Percentiles rank a stretch among this genome's conserved stretches.
Conservation (phyloP, 1,140 invertebrate genomes). For the Portunus trituberculatus region DNA sequence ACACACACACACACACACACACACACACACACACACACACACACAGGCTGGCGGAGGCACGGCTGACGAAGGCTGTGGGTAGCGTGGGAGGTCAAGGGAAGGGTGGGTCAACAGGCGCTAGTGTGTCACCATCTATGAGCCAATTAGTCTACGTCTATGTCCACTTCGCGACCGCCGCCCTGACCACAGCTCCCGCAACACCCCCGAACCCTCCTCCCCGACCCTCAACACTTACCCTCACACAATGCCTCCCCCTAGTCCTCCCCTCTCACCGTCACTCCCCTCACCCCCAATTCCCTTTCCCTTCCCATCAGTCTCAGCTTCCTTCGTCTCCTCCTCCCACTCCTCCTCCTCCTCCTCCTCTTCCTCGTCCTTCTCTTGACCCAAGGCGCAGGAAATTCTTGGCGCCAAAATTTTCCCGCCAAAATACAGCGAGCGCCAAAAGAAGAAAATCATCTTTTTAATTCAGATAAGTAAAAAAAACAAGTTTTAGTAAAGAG, state of each 20-base stretch:
- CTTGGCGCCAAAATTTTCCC: slow-evolving; percentile 53
- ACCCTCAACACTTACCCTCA: neutral
- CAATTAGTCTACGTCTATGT: slow-evolving; percentile 62
- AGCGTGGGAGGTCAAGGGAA: neutral
- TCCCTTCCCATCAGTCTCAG: neutral
- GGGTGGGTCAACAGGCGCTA: neutral
- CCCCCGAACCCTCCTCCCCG: slow-evolving; percentile 13
- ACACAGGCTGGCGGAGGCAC: too few species aligned
- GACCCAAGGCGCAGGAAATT: neutral
- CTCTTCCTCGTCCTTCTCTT: neutral
- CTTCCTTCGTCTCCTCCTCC: neutral
- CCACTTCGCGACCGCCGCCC: neutral
- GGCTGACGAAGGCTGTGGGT: too few species aligned
- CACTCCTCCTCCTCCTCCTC: neutral
- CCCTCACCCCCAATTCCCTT: slow-evolving; percentile 16
- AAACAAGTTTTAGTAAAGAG: neutral
- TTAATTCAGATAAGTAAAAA: too few species aligned
- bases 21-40: too few species aligned
- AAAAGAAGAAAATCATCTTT: neutral
- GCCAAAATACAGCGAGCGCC: slow-evolving; percentile 52
- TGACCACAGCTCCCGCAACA: neutral
- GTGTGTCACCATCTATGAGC: neutral
- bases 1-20: too few species aligned
- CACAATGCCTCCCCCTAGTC: neutral
- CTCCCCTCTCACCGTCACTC: neutral